Percentiles rank a stretch among this genome's conserved stretches.
These are phyloP conservation scores for Chloropsis cyanopogon DNA, from an alignment of 2,113 vertebrate species.

Conservation along the genomic window DNA sequence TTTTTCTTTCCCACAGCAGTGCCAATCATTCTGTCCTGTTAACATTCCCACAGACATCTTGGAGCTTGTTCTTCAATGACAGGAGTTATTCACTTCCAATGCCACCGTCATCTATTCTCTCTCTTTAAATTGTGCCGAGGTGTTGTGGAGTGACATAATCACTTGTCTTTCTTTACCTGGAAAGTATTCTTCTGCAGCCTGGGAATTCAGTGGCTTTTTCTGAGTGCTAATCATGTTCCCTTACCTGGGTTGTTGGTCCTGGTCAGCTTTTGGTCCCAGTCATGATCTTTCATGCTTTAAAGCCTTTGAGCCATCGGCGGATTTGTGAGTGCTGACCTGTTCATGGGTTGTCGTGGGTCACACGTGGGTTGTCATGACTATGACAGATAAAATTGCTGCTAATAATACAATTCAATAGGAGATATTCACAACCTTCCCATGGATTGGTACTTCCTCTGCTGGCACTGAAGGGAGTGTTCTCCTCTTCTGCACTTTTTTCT, in stretches of 20 bases:
- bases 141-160: not conserved
- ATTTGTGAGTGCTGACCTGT: not conserved
- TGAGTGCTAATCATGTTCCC: accelerated
- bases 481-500: not conserved
- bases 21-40: not conserved
- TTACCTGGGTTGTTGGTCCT: not conserved
- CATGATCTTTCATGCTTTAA: not conserved
- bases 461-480: not conserved
- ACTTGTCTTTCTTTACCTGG: not conserved
- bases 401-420: not conserved
- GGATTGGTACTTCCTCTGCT: not conserved
- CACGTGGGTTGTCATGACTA: not conserved
- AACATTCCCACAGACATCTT: not conserved
- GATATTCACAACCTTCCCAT: not conserved
- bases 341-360: accelerated
- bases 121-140: not conserved
- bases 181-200: not conserved
- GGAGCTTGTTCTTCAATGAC: not conserved
- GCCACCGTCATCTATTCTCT: not conserved
- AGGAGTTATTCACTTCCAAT: not conserved
- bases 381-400: not conserved
- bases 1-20: not conserved
- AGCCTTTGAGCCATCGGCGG: not conserved
- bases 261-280: not conserved
- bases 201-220: not conserved